Percentiles rank a stretch among this genome's conserved stretches.
Conservation (phyloP, 2,888 invertebrate species). For the Alviniconcha strummeri region DNA sequence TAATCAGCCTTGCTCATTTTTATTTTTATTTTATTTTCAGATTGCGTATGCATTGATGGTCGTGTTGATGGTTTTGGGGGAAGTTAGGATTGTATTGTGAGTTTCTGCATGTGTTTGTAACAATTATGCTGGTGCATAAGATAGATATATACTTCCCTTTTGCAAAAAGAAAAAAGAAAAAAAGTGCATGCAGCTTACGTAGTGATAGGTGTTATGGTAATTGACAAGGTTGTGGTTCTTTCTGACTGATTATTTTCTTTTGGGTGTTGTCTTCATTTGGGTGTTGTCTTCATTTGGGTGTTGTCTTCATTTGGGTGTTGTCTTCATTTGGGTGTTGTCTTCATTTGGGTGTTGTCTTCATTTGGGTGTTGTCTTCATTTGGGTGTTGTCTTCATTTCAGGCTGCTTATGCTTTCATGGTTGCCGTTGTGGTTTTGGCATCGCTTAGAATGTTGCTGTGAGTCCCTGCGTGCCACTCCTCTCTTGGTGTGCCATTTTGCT, state of each 20-base stretch:
- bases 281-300: conserved; percentile 36
- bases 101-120: conserved; percentile 3
- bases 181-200: not conserved
- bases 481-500: not conserved
- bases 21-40: conserved; percentile 51
- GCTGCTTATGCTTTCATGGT: conserved; percentile 71
- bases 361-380: not conserved
- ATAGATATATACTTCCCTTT: not conserved
- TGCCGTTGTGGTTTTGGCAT: conserved; percentile 50
- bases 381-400: conserved; percentile 51
- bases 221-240: no score
- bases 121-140: not conserved
- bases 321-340: conserved; percentile 39
- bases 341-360: not conserved
- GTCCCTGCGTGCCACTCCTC: not conserved
- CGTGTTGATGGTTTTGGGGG: conserved; percentile 50
- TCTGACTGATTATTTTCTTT: no score
- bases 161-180: not conserved
- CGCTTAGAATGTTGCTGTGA: conserved; percentile 40
- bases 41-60: conserved; percentile 71
- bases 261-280: no score
- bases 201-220: not conserved
- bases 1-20: no score
- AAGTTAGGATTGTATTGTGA: conserved; percentile 37
- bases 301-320: conserved; percentile 33